Base-by-base conservation (phyloP, 92 coral and sea anemone genomes). In the Bergia puertoricense region DNA sequence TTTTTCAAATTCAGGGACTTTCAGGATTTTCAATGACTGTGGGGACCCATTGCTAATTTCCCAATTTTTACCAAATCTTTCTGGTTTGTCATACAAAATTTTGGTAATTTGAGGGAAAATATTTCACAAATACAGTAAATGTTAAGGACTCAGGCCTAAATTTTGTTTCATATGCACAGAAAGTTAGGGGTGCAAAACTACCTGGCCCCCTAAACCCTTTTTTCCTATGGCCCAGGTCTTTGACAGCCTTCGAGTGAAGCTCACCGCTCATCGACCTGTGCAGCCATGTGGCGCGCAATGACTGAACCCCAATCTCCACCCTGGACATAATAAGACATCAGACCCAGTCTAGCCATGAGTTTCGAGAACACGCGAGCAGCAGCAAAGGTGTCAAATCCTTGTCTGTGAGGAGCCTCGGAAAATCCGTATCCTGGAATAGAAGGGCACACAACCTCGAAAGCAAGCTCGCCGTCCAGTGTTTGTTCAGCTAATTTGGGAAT, bases 221-320 rank as follows among this genome's bases (percentile, higher is more conserved):
- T 30, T 30, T 30, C 30, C 30, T 30, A 30, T 30, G 30, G 30
- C 30, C 30, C 30, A 30, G 30, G 30, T 30, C 30, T 30, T 30
- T 30, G 30, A 30, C 30, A 30, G 30, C 30, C 30, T 30, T 30
- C 30, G 50, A 40, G 45, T 79, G 30, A 36, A 14, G 46, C 92
- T 88, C 51, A 96, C 98, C 98, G 92, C 9, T 84, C 82, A 89
- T 92, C 93, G 76, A 92, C 59, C 11, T 81, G n/a, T 15, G 85
- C 51, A 51, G 98, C 96, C 95, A 95, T 95, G 71, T 81, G n/a
- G 37, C 94, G 85, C 39, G 96, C 92, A 18, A 97, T 90, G 1
- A 45, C 46, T 14, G 98, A 88, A 0, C 99, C 99, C 98, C 98
- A 97, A 85, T 97, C 98, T 59, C 99, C 99, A 2, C 99, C 99